phyloP scores from a whole-genome alignment of 2,888 invertebrate genomes.

The Macrophya annulata region DNA sequence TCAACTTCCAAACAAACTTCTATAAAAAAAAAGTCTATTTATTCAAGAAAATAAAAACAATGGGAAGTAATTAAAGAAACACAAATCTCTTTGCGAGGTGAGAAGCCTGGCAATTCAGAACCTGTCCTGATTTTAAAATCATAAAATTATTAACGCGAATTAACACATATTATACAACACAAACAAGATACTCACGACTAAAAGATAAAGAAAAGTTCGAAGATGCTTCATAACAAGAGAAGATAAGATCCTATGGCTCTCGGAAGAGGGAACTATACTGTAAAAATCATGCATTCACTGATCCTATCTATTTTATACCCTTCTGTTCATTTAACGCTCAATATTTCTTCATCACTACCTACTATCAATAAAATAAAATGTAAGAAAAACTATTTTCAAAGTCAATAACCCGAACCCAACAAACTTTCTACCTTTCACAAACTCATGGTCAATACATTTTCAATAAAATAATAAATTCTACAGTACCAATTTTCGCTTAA shows the following conservation, averaged over 20 bases:
- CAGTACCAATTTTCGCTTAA: background rate
- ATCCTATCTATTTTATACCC: constrained; percentile 37
- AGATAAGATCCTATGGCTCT: constrained; percentile 43
- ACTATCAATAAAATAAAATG: background rate
- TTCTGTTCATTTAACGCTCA: constrained; percentile 7
- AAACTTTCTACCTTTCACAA: background rate
- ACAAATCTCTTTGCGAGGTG: background rate
- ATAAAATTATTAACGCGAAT: background rate
- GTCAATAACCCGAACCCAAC: constrained; percentile 19
- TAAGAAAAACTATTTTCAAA: background rate
- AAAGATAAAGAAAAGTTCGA: background rate
- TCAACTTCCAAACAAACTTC: background rate
- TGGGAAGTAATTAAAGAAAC: background rate
- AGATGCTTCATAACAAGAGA: background rate
- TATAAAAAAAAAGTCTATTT: background rate
- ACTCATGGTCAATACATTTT: constrained; percentile 5
- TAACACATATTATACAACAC: background rate
- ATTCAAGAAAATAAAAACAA: background rate
- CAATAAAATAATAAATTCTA: background rate
- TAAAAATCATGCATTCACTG: constrained; percentile 45
- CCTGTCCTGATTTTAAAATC: background rate
- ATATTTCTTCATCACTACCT: background rate
- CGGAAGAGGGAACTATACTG: constrained; percentile 40
- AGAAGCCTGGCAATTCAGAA: background rate
- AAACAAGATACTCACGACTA: background rate